Conservation (phyloP, 2,113 vertebrate species). For the Anoplopoma fimbria region DNA sequence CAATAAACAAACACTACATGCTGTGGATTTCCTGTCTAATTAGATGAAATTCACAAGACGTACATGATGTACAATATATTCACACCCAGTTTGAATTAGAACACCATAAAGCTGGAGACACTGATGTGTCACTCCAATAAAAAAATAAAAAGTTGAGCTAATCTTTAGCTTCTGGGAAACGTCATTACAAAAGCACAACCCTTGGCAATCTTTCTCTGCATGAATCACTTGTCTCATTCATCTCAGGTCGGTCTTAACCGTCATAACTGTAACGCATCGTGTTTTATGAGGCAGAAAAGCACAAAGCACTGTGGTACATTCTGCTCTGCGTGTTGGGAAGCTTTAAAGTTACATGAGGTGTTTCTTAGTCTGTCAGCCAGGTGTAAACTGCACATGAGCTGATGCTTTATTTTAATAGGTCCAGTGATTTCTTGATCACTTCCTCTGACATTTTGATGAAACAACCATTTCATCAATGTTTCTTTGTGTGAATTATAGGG, state of each 20-base stretch:
- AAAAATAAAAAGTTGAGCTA: background rate
- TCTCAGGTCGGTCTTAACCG: background rate
- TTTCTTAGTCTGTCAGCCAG: background rate
- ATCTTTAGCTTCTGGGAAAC: background rate
- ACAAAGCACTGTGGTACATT: background rate
- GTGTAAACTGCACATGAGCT: background rate
- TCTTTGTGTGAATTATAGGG: background rate
- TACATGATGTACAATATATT: background rate
- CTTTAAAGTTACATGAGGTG: background rate
- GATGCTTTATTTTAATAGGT: background rate
- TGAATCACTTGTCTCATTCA: background rate
- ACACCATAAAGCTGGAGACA: background rate
- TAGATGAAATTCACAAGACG: background rate
- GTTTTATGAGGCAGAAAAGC: slow-evolving; percentile 10
- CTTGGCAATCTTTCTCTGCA: background rate
- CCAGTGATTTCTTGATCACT: background rate
- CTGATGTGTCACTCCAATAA: background rate
- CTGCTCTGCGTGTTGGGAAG: background rate
- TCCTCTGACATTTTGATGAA: background rate
- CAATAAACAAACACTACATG: slow-evolving; percentile 56
- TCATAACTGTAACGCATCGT: background rate
- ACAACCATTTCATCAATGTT: background rate
- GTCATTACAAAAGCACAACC: background rate
- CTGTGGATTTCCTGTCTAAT: background rate
- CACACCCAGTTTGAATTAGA: background rate